Evolutionary conservation across 1,140 invertebrate species (phyloP).

Genomic region (Microvelia longipes): DNA sequence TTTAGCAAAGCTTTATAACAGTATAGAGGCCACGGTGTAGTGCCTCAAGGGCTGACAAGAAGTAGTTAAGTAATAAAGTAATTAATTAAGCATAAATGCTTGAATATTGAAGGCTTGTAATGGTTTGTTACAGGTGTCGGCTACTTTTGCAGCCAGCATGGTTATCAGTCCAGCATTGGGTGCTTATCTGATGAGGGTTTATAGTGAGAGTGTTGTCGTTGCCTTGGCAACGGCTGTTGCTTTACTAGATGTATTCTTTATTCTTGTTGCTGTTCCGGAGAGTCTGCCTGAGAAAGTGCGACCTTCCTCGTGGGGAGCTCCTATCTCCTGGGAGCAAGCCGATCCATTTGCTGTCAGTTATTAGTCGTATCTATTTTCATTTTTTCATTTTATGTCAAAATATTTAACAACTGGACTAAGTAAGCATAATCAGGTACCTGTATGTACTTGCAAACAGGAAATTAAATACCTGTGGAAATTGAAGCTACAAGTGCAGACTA

Average conservation of each 20-base stretch:
- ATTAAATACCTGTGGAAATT: too few relatives aligned
- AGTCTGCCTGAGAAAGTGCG: constrained; percentile 87
- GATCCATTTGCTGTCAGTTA: constrained; percentile 81
- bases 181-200: constrained; percentile 76
- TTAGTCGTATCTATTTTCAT: not conserved
- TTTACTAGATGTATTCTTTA: constrained; percentile 93
- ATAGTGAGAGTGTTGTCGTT: constrained; percentile 88
- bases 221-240: constrained; percentile 88
- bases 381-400: too few relatives aligned
- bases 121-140: constrained; percentile 57
- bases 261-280: constrained; percentile 93
- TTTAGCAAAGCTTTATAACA: too few relatives aligned
- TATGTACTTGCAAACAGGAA: too few relatives aligned
- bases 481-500: too few relatives aligned
- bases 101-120: too few relatives aligned
- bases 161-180: constrained; percentile 93
- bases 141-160: constrained; percentile 97
- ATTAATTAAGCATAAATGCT: too few relatives aligned
- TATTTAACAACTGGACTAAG: too few relatives aligned
- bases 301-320: constrained; percentile 57
- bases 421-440: too few relatives aligned
- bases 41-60: too few relatives aligned
- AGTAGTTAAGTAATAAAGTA: too few relatives aligned
- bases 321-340: constrained; percentile 88
- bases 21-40: too few relatives aligned